These are phyloP conservation scores for Bettongia penicillata DNA, from an alignment of 2,113 vertebrate genomes.

Conservation along the genomic window DNA sequence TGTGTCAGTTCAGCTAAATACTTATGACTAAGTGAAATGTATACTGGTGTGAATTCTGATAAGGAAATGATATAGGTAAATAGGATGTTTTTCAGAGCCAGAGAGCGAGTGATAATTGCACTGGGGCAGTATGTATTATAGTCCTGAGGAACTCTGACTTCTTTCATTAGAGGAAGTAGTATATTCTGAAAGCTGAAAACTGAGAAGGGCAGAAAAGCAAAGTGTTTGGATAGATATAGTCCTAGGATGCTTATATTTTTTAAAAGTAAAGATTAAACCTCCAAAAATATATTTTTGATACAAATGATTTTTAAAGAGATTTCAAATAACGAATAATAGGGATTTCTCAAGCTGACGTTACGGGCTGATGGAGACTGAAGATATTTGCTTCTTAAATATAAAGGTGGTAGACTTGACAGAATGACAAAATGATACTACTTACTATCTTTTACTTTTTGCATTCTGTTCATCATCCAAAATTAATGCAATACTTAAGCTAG, in stretches of 20 bases:
- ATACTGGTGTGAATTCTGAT: background rate
- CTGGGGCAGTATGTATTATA: background rate
- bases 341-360: slow-evolving; percentile 49
- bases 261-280: slow-evolving; percentile 56
- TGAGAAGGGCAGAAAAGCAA: slow-evolving; percentile 34
- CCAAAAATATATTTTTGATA: slow-evolving; percentile 38
- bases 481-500: slow-evolving; percentile 45
- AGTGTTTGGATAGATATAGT: slow-evolving; percentile 20
- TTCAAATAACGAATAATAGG: slow-evolving; percentile 58
- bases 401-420: background rate
- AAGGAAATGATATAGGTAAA: background rate
- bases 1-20: background rate
- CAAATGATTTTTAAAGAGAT: slow-evolving; percentile 62
- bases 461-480: slow-evolving; percentile 5
- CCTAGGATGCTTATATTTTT: slow-evolving; percentile 46
- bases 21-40: background rate
- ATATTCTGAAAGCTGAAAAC: background rate
- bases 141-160: background rate
- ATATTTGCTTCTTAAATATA: slow-evolving; percentile 44
- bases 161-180: background rate
- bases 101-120: background rate
- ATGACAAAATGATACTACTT: background rate
- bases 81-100: background rate
- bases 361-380: slow-evolving; percentile 36
- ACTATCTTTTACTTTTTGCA: slow-evolving; percentile 19